phyloP scores from a whole-genome alignment of 2,797 vertebrate genomes.

The Masticophis lateralis region DNA sequence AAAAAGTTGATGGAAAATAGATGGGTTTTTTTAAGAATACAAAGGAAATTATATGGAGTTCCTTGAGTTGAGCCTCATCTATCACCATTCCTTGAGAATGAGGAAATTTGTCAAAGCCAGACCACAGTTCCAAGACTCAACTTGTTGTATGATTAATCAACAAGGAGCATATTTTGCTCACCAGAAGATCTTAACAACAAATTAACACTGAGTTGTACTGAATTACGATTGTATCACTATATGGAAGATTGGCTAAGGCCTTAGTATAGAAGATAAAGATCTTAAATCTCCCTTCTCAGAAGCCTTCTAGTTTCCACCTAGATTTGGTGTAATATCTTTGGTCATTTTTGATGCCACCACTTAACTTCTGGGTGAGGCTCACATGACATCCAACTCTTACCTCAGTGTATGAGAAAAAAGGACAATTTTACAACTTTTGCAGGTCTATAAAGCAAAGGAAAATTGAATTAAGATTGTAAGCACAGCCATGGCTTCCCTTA shows the following conservation, averaged over 20 bases:
- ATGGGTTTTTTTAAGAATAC: not conserved
- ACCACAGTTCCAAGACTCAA: constrained; percentile 23
- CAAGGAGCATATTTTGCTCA: not conserved
- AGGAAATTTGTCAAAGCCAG: constrained; percentile 28
- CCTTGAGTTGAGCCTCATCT: constrained; percentile 29
- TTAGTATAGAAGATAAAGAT: not conserved
- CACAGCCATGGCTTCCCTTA: not conserved
- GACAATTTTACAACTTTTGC: not conserved
- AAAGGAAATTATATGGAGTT: constrained; percentile 11
- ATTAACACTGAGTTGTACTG: not conserved
- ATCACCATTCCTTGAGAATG: constrained; percentile 44
- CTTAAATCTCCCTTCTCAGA: not conserved
- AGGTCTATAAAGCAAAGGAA: not conserved
- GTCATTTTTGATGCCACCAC: not conserved
- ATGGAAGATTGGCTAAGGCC: not conserved
- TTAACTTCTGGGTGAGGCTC: not conserved
- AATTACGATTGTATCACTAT: not conserved
- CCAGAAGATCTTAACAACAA: not conserved
- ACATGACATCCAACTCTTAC: not conserved
- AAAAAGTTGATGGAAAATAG: not conserved
- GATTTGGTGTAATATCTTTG: not conserved
- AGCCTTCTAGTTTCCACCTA: not conserved
- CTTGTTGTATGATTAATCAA: not conserved
- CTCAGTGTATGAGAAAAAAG: not conserved
- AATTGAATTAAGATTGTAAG: not conserved